phyloP scores from a whole-genome alignment of 1,140 invertebrate species.

The Hypothenemus hampei region DNA sequence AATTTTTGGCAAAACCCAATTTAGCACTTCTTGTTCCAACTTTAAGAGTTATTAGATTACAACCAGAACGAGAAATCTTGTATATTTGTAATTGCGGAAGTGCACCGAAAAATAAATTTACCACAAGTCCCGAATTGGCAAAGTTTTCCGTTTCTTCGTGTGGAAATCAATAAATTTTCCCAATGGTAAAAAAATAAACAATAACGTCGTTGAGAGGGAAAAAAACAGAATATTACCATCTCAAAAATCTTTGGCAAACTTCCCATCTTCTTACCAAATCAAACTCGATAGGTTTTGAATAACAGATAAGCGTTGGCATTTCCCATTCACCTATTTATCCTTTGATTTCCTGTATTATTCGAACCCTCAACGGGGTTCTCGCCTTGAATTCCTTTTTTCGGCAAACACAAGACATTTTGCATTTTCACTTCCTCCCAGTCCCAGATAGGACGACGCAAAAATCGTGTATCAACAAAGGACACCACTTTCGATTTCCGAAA shows the following conservation, averaged over 20 bases:
- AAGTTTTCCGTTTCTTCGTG: too few relatives aligned
- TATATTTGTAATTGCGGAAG: too few relatives aligned
- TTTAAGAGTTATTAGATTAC: too few relatives aligned
- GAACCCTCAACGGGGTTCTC: conserved; percentile 3
- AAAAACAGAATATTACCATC: too few relatives aligned
- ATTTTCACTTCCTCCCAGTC: conserved; percentile 26
- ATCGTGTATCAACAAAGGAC: conserved; percentile 13
- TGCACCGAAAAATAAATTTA: too few relatives aligned
- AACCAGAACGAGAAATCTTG: too few relatives aligned
- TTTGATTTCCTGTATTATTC: conserved; percentile 26
- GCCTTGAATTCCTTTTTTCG: conserved; percentile 6
- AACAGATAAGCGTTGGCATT: conserved; percentile 19
- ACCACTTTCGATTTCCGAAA: conserved; percentile 26
- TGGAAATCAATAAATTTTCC: too few relatives aligned
- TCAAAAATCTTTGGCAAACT: conserved; percentile 1
- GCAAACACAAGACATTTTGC: conserved; percentile 21
- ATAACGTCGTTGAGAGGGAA: too few relatives aligned
- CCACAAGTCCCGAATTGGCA: too few relatives aligned
- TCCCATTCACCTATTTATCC: conserved; percentile 24
- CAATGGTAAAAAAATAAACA: too few relatives aligned
- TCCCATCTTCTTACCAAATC: background rate
- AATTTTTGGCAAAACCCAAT: too few relatives aligned
- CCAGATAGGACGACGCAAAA: conserved; percentile 19
- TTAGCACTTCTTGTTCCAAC: too few relatives aligned
- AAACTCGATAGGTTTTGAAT: conserved; percentile 20